Base-by-base conservation (phyloP, 2,797 vertebrate species). In the Sarcoramphus papa region DNA sequence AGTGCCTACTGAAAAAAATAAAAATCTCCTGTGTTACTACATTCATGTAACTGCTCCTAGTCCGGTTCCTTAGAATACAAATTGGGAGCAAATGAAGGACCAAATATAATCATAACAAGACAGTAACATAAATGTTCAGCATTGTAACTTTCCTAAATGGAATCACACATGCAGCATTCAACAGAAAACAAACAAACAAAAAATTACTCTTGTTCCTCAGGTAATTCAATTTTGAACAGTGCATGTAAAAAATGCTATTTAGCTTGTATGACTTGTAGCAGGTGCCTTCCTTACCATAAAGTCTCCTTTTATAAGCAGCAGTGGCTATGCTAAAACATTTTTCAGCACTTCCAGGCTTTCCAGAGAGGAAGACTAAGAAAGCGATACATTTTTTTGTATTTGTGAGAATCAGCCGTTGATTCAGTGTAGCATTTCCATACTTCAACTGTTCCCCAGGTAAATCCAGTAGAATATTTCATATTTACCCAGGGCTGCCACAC, bases 131-230 rank as follows among this genome's bases (percentile, higher is more conserved):
- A 73, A 83, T 24, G 6, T 54, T 87, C 27, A 41, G 47, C 11
- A 56, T 92, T 91, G 90, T 74, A 79, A 75, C 65, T 87, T 93
- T 86, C 53, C 69, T 84, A 80, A 96, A 88, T 57, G n/a, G 43
- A 96, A 81, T 57, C 48, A 77, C 23, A 81, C 11, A 47, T 9
- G 11, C 18, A 91, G 57, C 57, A 75, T 75, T 92, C 43, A 92
- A 79, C 13, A 90, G 62, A 77, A 96, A 77, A 67, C 15, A 54
- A 54, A 59, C 5, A 9, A 51, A 60, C 65, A 40, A 19, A 81
- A 88, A 87, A 72, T 17, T 37, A 40, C 33, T 72, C 69, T 59
- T 79, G 40, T 79, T 92, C 62, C 47, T 73, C 72, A 62, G 35
- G 47, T 69, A 80, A 89, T 51, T 86, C 22, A 70, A 27, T 91